phyloP scores from a whole-genome alignment of 2,888 invertebrate species.

The Cataglyphis rosenhaueri region DNA sequence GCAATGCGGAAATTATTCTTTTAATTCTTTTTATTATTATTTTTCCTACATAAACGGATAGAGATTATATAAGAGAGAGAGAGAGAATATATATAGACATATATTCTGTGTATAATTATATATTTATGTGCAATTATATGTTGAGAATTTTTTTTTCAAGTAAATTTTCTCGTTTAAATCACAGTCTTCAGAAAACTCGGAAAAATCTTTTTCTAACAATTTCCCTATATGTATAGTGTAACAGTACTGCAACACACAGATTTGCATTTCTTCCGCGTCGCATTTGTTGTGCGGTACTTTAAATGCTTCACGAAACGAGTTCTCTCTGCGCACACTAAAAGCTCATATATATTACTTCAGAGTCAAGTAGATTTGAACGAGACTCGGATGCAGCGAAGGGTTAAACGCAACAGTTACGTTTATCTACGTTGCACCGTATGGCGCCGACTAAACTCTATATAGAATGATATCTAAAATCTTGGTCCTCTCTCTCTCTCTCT shows the following conservation, averaged over 20 bases:
- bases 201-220: neutral
- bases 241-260: neutral
- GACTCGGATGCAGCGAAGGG: neutral
- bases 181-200: neutral
- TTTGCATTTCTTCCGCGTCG: neutral
- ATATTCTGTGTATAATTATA: neutral
- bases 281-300: neutral
- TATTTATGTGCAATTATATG: neutral
- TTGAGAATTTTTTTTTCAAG: neutral
- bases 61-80: neutral
- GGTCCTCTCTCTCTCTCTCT: neutral
- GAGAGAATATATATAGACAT: neutral
- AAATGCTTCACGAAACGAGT: neutral
- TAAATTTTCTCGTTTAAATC: neutral
- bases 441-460: constrained; percentile 36
- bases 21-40: neutral
- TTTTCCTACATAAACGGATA: neutral
- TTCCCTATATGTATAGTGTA: neutral
- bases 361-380: constrained; percentile 25
- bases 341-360: neutral
- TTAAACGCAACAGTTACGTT: constrained; percentile 28
- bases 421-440: constrained; percentile 32
- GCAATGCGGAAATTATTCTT: no score
- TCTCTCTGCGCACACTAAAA: neutral
- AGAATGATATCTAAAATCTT: constrained; percentile 29